phyloP scores from a whole-genome alignment of 2,888 invertebrate genomes.

The Lampropteryx suffumata region DNA sequence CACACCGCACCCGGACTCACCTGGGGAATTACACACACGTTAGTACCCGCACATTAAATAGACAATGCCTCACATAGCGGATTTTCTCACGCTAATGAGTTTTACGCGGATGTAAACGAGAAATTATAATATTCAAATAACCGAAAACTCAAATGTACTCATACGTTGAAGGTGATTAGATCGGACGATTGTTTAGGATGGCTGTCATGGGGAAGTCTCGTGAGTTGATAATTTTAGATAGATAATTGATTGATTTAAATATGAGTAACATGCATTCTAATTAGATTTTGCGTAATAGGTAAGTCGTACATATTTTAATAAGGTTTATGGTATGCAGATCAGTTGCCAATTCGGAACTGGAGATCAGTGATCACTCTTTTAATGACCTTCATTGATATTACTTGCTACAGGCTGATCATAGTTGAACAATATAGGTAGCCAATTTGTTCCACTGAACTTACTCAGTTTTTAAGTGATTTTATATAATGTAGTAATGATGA shows the following conservation, averaged over 20 bases:
- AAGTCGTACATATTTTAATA: constrained; percentile 1
- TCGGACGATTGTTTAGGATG: background rate
- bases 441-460: too few relatives aligned
- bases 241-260: constrained; percentile 9
- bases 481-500: too few relatives aligned
- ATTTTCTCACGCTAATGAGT: constrained; percentile 62
- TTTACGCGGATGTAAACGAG: constrained; percentile 44
- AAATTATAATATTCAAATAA: constrained; percentile 37
- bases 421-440: too few relatives aligned
- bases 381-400: background rate
- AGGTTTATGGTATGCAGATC: constrained; percentile 15
- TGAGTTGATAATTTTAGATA: constrained; percentile 9
- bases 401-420: too few relatives aligned
- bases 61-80: constrained; percentile 45
- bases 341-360: constrained; percentile 20
- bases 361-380: constrained; percentile 12
- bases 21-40: constrained; percentile 61
- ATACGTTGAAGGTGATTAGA: constrained; percentile 12
- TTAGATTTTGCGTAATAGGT: constrained; percentile 14
- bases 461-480: too few relatives aligned
- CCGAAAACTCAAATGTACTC: constrained; percentile 19
- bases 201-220: background rate
- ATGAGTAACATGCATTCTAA: constrained; percentile 13
- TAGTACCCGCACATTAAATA: constrained; percentile 41
- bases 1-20: constrained; percentile 70